Base-by-base conservation (phyloP, 2,888 invertebrate species). In the Norana najaformis region DNA sequence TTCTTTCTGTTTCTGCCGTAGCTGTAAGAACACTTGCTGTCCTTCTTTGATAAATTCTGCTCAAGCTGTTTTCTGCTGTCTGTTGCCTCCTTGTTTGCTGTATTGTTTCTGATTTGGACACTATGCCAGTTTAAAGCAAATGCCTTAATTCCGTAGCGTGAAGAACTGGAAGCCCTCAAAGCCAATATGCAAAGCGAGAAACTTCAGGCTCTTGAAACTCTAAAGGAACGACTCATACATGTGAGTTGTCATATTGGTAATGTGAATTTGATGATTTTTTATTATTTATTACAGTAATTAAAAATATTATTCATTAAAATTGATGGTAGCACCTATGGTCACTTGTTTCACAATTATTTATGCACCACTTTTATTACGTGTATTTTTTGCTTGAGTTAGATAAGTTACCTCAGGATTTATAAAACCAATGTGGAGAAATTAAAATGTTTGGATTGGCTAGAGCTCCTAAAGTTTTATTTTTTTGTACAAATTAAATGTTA, bases 141-240 rank as follows among this genome's bases (percentile, higher is more conserved):
- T 69, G 30, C n/a, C 69, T 69, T 69, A n/a, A 30, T 69, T 69
- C n/a, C 2, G 34, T 85, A 85, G 85, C 37, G 35, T 1, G 85
- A 85, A 36, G 85, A 85, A 85, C 35, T 85, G 85, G 85, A 85
- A 36, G 35, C 85, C 14, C 18, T 85, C 20, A 85, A 85, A 37
- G 37, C 37, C 36, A 85, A 85, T 30, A 36, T 85, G 37, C 36
- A 85, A 85, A 85, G 85, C 37, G 85, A 85, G 36, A 85, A 85
- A 85, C 85, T 85, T 37, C 85, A 85, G 85, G 36, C 36, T 85
- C 85, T 85, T 35, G 85, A 85, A 85, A 85, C 16, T 85, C 85
- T 85, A 20, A 36, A 85, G 35, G 35, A 85, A 23, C 85, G 85
- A 37, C 37, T 85, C 85, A 85, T 69, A 69, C 36, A 85, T 85